phyloP scores from a whole-genome alignment of 2,113 vertebrate genomes.

The Anthoscopus minutus region DNA sequence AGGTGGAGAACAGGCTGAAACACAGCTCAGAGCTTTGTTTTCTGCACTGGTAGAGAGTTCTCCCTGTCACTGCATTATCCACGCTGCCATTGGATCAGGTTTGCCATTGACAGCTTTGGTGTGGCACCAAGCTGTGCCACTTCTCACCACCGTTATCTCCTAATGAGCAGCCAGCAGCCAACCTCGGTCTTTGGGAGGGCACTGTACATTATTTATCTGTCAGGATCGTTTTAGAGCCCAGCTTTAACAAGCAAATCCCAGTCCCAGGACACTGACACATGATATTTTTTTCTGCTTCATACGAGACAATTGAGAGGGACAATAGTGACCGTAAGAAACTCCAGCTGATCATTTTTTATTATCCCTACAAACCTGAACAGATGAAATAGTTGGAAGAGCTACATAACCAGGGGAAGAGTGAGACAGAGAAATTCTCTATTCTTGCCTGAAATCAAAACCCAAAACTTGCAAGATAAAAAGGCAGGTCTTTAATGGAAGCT shows the following conservation, averaged over 20 bases:
- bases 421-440: not conserved
- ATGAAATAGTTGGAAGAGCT: not conserved
- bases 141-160: not conserved
- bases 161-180: not conserved
- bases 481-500: not conserved
- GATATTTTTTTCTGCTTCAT: not conserved
- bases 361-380: not conserved
- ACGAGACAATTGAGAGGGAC: not conserved
- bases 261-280: not conserved
- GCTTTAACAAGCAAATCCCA: not conserved
- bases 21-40: not conserved
- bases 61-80: not conserved
- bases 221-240: not conserved
- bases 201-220: not conserved
- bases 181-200: not conserved
- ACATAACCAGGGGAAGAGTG: not conserved
- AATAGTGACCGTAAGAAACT: not conserved
- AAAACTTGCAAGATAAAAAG: not conserved
- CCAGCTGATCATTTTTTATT: not conserved
- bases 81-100: not conserved
- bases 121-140: not conserved
- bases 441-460: not conserved
- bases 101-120: not conserved
- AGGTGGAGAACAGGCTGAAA: not conserved
- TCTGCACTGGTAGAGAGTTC: not conserved